Percentiles rank a stretch among this genome's conserved stretches.
phyloP scores from a whole-genome alignment of 2,888 invertebrate genomes.

The Ceriagrion tenellum region DNA sequence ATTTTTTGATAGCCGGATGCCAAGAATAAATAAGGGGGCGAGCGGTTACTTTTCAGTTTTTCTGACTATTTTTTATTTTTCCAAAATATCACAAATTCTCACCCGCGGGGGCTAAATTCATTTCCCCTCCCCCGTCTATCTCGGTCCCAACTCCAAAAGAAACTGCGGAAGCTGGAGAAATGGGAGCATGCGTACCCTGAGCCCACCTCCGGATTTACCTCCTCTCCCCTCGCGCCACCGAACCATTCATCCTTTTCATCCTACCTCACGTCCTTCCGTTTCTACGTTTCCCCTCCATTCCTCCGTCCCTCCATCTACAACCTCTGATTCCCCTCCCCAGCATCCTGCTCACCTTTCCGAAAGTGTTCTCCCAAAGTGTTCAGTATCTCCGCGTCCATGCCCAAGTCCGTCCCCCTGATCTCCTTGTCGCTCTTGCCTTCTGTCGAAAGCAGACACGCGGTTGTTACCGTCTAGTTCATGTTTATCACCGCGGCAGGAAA shows the following conservation, averaged over 20 bases:
- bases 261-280: not conserved
- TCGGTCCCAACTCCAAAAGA: not conserved
- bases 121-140: not conserved
- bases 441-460: no score
- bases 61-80: no score
- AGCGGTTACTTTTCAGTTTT: no score
- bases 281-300: not conserved
- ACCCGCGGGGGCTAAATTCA: not conserved
- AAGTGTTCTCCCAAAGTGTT: not conserved
- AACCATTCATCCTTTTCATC: not conserved
- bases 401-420: no score
- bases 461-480: no score
- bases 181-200: not conserved
- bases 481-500: no score
- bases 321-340: not conserved
- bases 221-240: not conserved
- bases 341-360: not conserved
- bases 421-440: no score
- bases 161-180: constrained; percentile 6
- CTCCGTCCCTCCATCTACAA: not conserved
- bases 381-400: no score
- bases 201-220: not conserved
- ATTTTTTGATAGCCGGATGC: constrained; percentile 45
- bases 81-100: constrained; percentile 13
- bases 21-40: constrained; percentile 13